phyloP scores from a whole-genome alignment of 1,140 invertebrate genomes.

The Ips typographus region DNA sequence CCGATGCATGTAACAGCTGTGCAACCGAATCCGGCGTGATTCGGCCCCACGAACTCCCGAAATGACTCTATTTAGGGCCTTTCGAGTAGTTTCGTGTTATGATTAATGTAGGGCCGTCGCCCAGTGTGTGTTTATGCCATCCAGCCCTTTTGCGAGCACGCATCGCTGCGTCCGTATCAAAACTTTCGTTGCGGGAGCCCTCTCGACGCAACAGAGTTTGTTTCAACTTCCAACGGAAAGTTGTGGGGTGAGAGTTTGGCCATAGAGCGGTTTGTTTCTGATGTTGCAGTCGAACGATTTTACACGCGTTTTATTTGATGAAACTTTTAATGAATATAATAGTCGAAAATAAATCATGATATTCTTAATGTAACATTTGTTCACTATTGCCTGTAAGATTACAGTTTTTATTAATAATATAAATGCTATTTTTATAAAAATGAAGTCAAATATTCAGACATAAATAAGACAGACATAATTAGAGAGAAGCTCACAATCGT shows the following conservation, averaged over 20 bases:
- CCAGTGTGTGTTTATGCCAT: conserved; percentile 45
- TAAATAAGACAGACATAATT: too few species aligned
- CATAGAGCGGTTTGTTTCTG: conserved; percentile 25
- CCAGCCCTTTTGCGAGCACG: conserved; percentile 47
- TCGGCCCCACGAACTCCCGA: conserved; percentile 27
- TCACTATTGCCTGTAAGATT: too few species aligned
- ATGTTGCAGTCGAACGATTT: conserved; percentile 12
- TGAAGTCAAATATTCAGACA: too few species aligned
- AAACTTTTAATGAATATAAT: too few species aligned
- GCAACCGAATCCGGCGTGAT: conserved; percentile 34
- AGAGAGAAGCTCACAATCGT: too few species aligned
- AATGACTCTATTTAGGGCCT: conserved; percentile 43
- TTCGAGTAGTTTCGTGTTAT: conserved; percentile 43
- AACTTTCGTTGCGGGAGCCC: conserved; percentile 46
- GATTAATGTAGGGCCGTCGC: conserved; percentile 50
- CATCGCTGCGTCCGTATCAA: conserved; percentile 50
- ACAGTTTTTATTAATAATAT: too few species aligned
- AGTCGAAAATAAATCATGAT: too few species aligned
- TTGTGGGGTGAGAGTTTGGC: conserved; percentile 21
- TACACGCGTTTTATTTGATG: background rate
- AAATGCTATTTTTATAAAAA: too few species aligned
- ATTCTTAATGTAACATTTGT: too few species aligned
- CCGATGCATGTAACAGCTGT: conserved; percentile 39
- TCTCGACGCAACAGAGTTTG: conserved; percentile 13
- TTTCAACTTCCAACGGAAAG: conserved; percentile 20